Conservation (phyloP, 2,888 invertebrate species). For the Amphipoea oculea region DNA sequence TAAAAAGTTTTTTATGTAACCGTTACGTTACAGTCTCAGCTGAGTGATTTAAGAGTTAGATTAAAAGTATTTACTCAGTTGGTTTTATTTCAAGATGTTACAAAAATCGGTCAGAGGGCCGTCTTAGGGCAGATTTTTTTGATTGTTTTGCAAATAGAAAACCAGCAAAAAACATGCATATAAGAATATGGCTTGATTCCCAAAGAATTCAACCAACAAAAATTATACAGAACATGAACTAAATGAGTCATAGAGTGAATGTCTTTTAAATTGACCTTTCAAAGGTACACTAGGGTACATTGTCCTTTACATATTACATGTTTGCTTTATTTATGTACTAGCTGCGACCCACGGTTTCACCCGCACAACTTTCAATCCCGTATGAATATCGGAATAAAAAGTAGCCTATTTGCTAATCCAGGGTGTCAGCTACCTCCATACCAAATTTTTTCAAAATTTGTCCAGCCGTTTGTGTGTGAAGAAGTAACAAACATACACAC, state of each 20-base stretch:
- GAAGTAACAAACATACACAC: too few species aligned
- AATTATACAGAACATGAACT: not conserved
- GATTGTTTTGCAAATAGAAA: not conserved
- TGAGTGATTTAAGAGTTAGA: slow-evolving; percentile 27
- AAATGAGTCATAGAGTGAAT: slow-evolving; percentile 40
- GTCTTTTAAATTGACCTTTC: slow-evolving; percentile 45
- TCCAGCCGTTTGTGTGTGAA: too few species aligned
- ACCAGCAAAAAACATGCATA: too few species aligned
- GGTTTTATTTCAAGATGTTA: not conserved
- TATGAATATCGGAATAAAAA: too few species aligned
- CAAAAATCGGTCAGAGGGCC: too few species aligned
- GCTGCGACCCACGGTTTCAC: too few species aligned
- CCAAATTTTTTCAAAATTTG: too few species aligned
- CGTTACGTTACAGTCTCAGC: slow-evolving; percentile 28
- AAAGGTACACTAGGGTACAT: slow-evolving; percentile 46
- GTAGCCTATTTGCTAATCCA: too few species aligned
- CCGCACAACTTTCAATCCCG: too few species aligned
- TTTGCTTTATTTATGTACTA: slow-evolving; percentile 30
- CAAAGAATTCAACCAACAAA: not conserved
- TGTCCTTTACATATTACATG: slow-evolving; percentile 44
- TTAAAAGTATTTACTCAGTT: slow-evolving; percentile 7
- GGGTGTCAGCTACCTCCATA: too few species aligned
- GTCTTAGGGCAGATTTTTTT: too few species aligned
- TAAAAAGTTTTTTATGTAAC: slow-evolving; percentile 62
- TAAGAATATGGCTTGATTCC: not conserved